Percentiles rank a stretch among this genome's conserved stretches.
Conservation (phyloP, 2,797 vertebrate species). For the Carcharodon carcharias region DNA sequence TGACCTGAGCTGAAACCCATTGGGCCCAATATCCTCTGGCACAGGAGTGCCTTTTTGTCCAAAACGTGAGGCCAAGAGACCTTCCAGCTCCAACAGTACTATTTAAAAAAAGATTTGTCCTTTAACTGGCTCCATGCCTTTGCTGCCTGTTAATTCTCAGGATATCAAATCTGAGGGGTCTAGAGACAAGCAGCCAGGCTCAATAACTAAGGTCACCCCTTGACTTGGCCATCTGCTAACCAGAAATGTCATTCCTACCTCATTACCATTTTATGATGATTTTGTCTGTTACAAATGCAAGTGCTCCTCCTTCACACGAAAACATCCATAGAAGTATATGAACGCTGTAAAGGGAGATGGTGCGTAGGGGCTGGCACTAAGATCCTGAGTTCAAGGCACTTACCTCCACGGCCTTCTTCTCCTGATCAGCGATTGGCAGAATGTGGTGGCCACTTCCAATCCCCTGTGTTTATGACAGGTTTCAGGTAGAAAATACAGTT, state of each 20-base stretch:
- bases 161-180: neutral
- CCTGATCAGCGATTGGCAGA: too few species aligned
- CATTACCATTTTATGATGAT: neutral
- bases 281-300: neutral
- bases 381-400: too few species aligned
- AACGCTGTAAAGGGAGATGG: neutral
- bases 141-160: neutral
- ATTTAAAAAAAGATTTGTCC: too few species aligned
- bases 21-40: neutral
- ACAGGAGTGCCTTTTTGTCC: neutral
- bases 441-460: too few species aligned
- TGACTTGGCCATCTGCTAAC: neutral
- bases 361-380: too few species aligned
- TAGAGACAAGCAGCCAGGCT: neutral
- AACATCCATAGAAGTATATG: neutral
- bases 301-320: neutral
- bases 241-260: neutral
- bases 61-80: neutral
- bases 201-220: neutral
- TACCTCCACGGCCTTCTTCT: too few species aligned
- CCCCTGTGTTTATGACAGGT: too few species aligned
- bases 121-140: neutral
- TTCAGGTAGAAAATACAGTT: too few species aligned
- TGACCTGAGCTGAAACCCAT: neutral
- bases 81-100: neutral